Base-by-base conservation (phyloP, 2,113 vertebrate species). In the Solea senegalensis region DNA sequence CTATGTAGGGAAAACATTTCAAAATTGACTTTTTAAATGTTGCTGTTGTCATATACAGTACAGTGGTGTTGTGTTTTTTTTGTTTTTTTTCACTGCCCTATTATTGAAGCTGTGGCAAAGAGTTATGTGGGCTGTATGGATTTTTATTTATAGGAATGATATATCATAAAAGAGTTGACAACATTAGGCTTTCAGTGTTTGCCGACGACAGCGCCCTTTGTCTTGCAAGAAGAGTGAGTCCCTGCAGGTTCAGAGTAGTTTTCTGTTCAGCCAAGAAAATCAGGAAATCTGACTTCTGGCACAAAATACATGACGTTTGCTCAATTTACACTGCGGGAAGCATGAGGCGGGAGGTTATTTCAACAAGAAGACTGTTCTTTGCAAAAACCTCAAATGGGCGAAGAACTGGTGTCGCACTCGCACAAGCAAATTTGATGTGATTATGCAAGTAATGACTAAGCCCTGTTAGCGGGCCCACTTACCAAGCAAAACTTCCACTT, bases 401-500 rank as follows among this genome's bases (percentile, higher is more conserved):
- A 34, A 34, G 2, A 34, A 4, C 34, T 34, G 34, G 2, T 34
- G 34, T 34, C 21, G 34, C 34, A 6, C 34, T 6, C 3, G 5
- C 34, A 34, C 34, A 34, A 34, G 34, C 45, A 48, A 48, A 48
- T 11, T 48, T 48, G 4, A 14, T 13, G 45, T 48, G 45, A 11
- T 48, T 48, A 48, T 56, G 13, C 7, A 39, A 56, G 27, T 13
- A 39, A 40, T 4, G 11, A 39, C 45, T 39, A 43, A 51, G 40
- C 9, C 11, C 21, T 4, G 3, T 59, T 40, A 54, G 40, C 2
- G 12, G 7, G n/a, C 2, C 26, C 9, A 27, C 46, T 46, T 26
- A 49, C 55, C 8, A 40, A 28, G 49, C 54, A 61, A 26, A 66
- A 72, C 34, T 54, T 62, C 39, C 39, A 57, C 8, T 62, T 26